Conservation (phyloP, 1,140 invertebrate genomes). For the Protaetia brevitarsis region DNA sequence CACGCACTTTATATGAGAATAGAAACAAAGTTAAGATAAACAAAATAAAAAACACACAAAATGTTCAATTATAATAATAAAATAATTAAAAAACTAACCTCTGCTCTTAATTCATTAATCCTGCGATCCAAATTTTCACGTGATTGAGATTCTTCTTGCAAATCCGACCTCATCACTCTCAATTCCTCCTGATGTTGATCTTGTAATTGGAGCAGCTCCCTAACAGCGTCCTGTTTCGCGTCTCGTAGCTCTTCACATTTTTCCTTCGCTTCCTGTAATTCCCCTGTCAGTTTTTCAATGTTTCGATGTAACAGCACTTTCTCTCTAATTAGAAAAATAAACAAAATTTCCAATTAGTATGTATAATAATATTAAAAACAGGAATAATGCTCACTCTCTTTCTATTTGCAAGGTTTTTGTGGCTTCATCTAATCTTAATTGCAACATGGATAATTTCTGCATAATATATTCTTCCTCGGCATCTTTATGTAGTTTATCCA, state of each 20-base stretch:
- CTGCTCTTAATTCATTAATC: constrained; percentile 65
- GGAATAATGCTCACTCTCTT: constrained; percentile 61
- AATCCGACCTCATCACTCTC: constrained; percentile 60
- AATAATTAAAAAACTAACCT: constrained; percentile 50
- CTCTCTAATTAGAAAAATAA: constrained; percentile 55
- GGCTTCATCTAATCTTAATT: constrained; percentile 70
- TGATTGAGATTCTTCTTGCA: constrained; percentile 68
- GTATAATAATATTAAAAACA: background rate
- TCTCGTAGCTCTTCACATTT: constrained; percentile 70
- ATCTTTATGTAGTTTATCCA: constrained; percentile 47
- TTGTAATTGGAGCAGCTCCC: constrained; percentile 65
- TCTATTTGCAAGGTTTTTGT: constrained; percentile 70
- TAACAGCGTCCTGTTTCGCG: constrained; percentile 64
- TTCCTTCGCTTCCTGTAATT: constrained; percentile 64
- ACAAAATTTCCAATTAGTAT: background rate
- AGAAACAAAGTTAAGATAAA: background rate
- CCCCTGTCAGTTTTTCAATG: constrained; percentile 66
- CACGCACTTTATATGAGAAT: no score
- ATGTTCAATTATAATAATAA: no score
- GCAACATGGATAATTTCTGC: constrained; percentile 67
- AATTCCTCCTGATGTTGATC: constrained; percentile 70
- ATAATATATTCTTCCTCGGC: constrained; percentile 59
- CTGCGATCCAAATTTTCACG: constrained; percentile 69
- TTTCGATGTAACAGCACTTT: constrained; percentile 64
- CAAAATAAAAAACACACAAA: background rate